Evolutionary conservation across 2,797 vertebrate genomes (phyloP), one percentile per base, ranked within the genome.

Genomic region (Trachops cirrhosus): DNA sequence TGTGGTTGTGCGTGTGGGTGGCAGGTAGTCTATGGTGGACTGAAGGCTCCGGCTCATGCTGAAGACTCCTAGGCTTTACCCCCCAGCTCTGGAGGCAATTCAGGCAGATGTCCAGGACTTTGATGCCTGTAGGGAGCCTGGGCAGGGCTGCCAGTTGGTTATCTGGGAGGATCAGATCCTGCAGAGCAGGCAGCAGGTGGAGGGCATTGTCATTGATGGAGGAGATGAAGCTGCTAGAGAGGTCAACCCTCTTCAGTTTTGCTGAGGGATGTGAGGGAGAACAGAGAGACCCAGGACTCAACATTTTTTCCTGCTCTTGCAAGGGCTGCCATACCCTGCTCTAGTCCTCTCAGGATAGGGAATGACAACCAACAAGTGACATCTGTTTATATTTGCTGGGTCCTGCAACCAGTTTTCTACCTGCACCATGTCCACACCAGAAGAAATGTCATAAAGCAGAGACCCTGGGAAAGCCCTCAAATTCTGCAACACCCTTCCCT

Each of bases 191-290:
- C 54, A 99, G 98, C 22, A 73, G 83, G 26, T 29, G 86, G 96
- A 99, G 98, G 18, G 98, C 98, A 0, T 99, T 98, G 2, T 96
- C 97, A 0, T 99, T 98, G 0, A 98, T 98, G 95, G 95, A 92
- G 7, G 98, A 98, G 95, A 99, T 98, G 96, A 95, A 96, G 91
- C 99, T 99, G 86, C 98, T 98, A 0, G 98, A 99, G 79, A 99
- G 98, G 92, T 99, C 99, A 16, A 99, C 98, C 68, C 98, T 98
- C 89, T 98, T 98, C 87, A 99, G 97, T 75, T 98, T 98, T 90
- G 98, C 99, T 99, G 96, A 21, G 3, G 85, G 75, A 67, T 11
- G 0, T 0, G 57, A 14, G 95, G 64, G 46, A 71, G 73, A 73
- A 94, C 19, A 64, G 22, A 34, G 34, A n/a, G 32, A 67, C 57